Evolutionary conservation across 2,113 vertebrate genomes (phyloP).

Genomic region (Carassius gibelio): DNA sequence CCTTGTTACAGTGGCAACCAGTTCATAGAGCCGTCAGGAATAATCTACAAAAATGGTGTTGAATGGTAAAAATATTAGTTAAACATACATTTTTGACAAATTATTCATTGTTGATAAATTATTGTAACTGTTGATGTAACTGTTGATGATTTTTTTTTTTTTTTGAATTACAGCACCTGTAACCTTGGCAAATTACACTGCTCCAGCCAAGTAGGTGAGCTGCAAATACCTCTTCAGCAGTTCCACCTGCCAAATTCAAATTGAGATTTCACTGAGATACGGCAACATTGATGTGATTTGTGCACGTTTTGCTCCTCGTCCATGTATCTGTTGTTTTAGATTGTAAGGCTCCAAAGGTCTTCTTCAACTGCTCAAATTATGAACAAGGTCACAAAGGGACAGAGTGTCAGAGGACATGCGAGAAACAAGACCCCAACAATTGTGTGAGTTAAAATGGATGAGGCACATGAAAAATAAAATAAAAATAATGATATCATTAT

Average conservation of each 20-base stretch:
- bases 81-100: background rate
- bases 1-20: slow-evolving; percentile 78
- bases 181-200: no score
- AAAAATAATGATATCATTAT: background rate
- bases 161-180: no score
- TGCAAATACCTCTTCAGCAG: no score
- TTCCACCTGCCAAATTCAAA: no score
- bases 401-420: slow-evolving; percentile 88
- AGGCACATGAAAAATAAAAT: background rate
- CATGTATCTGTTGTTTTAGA: background rate
- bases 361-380: slow-evolving; percentile 16
- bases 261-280: background rate
- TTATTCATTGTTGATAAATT: background rate
- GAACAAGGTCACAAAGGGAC: slow-evolving; percentile 67
- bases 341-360: no score
- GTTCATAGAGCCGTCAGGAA: slow-evolving; percentile 65
- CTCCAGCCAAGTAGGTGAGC: no score
- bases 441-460: slow-evolving; percentile 79
- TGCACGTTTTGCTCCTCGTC: no score
- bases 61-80: slow-evolving; percentile 76
- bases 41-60: slow-evolving; percentile 65
- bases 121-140: background rate
- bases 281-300: background rate
- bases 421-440: slow-evolving; percentile 76
- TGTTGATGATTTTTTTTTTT: no score